A percentile compares a stretch with the other conserved stretches of the same genome.
Conservation (phyloP, 2,113 vertebrate genomes). For the Dascyllus trimaculatus region DNA sequence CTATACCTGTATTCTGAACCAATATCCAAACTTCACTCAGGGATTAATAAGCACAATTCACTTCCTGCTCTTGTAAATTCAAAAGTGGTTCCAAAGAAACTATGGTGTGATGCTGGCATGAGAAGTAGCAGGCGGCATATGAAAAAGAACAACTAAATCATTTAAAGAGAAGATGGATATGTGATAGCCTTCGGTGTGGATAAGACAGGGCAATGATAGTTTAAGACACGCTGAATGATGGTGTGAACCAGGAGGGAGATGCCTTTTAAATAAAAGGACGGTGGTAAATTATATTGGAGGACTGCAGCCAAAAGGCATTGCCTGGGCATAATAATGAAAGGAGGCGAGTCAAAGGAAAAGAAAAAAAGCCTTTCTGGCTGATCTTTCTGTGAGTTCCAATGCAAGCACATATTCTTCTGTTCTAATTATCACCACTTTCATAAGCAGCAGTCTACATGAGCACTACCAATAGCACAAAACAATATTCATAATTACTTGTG, state of each 20-base stretch:
- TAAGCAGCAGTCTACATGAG: not conserved
- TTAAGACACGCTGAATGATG: conserved; percentile 69
- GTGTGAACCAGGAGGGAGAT: conserved; percentile 56
- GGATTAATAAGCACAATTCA: not conserved
- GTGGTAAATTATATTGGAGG: conserved; percentile 57
- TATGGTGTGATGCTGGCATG: conserved; percentile 11
- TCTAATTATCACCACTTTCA: conserved; percentile 11
- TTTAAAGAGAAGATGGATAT: conserved; percentile 56
- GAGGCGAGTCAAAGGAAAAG: not conserved
- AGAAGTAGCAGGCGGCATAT: conserved; percentile 16
- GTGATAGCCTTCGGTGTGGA: conserved; percentile 53
- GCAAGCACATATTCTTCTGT: conserved; percentile 12
- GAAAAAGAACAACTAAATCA: conserved; percentile 60
- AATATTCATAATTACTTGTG: conserved; percentile 7
- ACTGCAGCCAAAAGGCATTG: conserved; percentile 52
- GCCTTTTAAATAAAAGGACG: conserved; percentile 65
- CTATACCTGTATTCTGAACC: too few relatives aligned
- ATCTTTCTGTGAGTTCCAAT: conserved; percentile 30
- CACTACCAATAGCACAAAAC: not conserved
- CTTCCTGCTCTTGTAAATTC: not conserved
- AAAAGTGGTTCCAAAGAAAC: conserved; percentile 1
- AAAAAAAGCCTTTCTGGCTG: conserved; percentile 4
- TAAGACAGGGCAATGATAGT: conserved; percentile 60
- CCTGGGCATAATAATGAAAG: conserved; percentile 36
- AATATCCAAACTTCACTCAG: not conserved